These are phyloP conservation scores for Eutolmus rufibarbis DNA, from an alignment of 2,888 invertebrate genomes.

Conservation along the genomic window DNA sequence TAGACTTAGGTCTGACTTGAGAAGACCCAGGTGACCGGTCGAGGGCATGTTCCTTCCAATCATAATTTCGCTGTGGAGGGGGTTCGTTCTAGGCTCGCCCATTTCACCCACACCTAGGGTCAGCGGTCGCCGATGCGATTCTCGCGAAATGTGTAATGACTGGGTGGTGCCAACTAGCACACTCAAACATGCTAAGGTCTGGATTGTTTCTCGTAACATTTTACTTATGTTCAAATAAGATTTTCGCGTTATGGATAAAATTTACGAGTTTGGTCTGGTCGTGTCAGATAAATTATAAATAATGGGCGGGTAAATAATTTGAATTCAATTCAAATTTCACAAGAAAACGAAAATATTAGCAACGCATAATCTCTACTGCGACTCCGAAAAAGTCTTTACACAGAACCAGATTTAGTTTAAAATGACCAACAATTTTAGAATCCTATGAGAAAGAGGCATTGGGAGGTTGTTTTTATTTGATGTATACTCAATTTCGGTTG, in stretches of 20 bases:
- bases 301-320: background rate
- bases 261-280: background rate
- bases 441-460: background rate
- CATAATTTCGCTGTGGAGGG: background rate
- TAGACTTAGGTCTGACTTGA: background rate
- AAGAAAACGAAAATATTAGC: background rate
- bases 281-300: background rate
- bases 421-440: constrained; percentile 10
- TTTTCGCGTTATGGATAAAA: background rate
- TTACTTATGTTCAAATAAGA: background rate
- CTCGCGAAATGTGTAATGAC: constrained; percentile 48
- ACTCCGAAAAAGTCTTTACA: background rate
- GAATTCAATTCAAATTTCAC: background rate
- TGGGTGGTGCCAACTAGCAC: constrained; percentile 43
- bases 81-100: constrained; percentile 31
- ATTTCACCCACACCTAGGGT: constrained; percentile 42
- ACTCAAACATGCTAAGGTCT: constrained; percentile 47
- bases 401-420: constrained; percentile 9
- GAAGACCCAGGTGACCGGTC: background rate
- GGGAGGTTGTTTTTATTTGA: background rate
- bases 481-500: background rate
- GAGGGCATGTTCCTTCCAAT: constrained; percentile 8
- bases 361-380: background rate
- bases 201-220: constrained; percentile 49
- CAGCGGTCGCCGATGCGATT: constrained; percentile 44